Conservation (phyloP, 2,888 invertebrate species). For the Sabatieria punctata region DNA sequence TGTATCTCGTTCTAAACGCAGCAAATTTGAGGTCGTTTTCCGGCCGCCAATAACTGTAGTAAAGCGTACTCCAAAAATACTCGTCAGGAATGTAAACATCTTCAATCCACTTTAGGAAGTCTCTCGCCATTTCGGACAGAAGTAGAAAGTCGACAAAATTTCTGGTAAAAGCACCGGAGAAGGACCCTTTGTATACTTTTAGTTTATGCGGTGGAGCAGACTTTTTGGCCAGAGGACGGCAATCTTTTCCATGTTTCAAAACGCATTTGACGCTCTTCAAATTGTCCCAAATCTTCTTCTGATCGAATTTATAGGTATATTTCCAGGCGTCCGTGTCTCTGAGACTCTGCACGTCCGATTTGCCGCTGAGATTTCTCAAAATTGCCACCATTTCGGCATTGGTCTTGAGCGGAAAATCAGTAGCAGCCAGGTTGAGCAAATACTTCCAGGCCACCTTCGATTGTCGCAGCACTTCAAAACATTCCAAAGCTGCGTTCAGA, state of each 20-base stretch:
- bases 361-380: not conserved
- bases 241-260: not conserved
- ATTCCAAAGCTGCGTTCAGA: conserved; percentile 5
- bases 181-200: conserved; percentile 8
- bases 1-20: conserved; percentile 8
- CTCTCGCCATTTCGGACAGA: not conserved
- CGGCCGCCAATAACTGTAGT: conserved; percentile 1
- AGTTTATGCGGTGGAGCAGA: not conserved
- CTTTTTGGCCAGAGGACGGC: not conserved
- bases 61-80: conserved; percentile 9
- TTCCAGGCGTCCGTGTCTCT: conserved; percentile 1
- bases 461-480: not conserved
- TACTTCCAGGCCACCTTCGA: conserved; percentile 1
- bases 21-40: no score
- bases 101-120: conserved; percentile 1
- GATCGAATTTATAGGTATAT: no score
- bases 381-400: conserved; percentile 5
- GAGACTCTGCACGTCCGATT: conserved; percentile 4
- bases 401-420: conserved; percentile 8
- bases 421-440: conserved; percentile 8
- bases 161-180: conserved; percentile 6
- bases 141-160: conserved; percentile 7
- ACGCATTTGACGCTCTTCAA: not conserved
- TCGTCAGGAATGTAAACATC: conserved; percentile 9
- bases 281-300: no score